Evolutionary conservation across 1,140 invertebrate genomes (phyloP).

Genomic region (Micrasema minimum): DNA sequence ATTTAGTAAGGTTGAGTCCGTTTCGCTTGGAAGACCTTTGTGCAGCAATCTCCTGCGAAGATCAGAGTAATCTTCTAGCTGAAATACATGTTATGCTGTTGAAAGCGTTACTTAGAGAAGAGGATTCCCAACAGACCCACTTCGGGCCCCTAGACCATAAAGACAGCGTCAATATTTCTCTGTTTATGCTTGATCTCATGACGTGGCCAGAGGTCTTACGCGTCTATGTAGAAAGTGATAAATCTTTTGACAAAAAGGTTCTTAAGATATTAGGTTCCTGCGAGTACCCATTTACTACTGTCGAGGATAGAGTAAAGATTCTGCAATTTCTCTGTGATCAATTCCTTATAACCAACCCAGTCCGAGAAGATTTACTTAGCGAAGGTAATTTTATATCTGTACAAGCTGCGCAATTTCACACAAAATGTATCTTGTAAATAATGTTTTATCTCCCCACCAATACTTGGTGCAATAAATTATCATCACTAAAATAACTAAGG

Average conservation of each 20-base stretch:
- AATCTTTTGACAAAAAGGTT: slow-evolving; percentile 78
- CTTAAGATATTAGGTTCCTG: slow-evolving; percentile 76
- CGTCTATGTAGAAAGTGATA: slow-evolving; percentile 90
- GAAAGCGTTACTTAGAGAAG: slow-evolving; percentile 91
- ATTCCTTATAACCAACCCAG: slow-evolving; percentile 92
- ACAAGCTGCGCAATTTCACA: not conserved
- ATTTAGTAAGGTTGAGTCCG: slow-evolving; percentile 89
- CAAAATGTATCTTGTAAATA: not conserved
- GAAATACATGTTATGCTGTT: slow-evolving; percentile 94
- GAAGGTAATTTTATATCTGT: slow-evolving; percentile 82
- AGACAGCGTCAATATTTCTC: slow-evolving; percentile 92
- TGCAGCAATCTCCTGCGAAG: slow-evolving; percentile 89
- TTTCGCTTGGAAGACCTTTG: slow-evolving; percentile 97
- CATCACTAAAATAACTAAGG: too few relatives aligned
- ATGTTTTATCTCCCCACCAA: slow-evolving; percentile 16
- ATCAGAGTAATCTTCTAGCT: slow-evolving; percentile 88
- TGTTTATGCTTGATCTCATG: slow-evolving; percentile 92
- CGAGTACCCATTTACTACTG: slow-evolving; percentile 90
- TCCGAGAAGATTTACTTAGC: slow-evolving; percentile 91
- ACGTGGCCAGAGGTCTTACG: slow-evolving; percentile 94
- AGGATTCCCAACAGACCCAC: slow-evolving; percentile 93
- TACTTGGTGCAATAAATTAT: too few relatives aligned
- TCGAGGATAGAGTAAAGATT: slow-evolving; percentile 86
- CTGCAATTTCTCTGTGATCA: slow-evolving; percentile 93
- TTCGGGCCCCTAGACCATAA: slow-evolving; percentile 96